Conservation (phyloP, 30 jellyfish, hydroid and myxozoan genomes). For the Sanderia malayensis region DNA sequence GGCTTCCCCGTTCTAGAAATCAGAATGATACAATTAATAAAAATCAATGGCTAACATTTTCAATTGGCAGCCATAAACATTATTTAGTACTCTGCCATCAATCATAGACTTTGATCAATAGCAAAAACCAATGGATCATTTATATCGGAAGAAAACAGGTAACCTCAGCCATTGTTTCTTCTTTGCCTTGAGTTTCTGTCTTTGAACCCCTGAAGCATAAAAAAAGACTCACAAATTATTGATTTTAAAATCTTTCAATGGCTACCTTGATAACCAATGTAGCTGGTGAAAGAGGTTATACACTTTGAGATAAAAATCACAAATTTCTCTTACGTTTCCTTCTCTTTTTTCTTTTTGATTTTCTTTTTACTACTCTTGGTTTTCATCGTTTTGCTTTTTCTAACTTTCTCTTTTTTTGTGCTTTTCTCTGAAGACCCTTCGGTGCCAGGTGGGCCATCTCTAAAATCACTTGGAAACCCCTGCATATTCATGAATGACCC, state of each 20-base stretch:
- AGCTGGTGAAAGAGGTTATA: too few species aligned
- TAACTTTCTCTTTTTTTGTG: not conserved
- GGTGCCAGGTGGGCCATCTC: not conserved
- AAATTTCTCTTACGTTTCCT: not conserved
- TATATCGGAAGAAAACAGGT: not conserved
- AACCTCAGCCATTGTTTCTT: not conserved
- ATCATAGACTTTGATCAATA: not conserved
- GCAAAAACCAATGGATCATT: not conserved
- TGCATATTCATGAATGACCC: conserved; percentile 24
- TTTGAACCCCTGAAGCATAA: not conserved
- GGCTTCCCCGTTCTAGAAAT: not conserved
- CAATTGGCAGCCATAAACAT: not conserved
- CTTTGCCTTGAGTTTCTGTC: not conserved
- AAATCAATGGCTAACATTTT: not conserved
- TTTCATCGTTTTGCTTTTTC: not conserved
- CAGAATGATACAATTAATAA: not conserved
- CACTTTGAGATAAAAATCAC: not conserved
- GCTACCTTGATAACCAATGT: too few species aligned
- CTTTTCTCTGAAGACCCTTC: not conserved
- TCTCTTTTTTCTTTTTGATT: not conserved
- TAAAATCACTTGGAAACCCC: conserved; percentile 33
- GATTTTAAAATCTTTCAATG: too few species aligned
- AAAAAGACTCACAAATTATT: too few species aligned
- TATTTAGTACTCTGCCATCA: too few species aligned
- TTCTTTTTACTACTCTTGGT: not conserved